Evolutionary conservation across 2,888 invertebrate genomes (phyloP), one percentile per base, ranked within the genome.

Genomic region (Prosopocoilus inquinatus): DNA sequence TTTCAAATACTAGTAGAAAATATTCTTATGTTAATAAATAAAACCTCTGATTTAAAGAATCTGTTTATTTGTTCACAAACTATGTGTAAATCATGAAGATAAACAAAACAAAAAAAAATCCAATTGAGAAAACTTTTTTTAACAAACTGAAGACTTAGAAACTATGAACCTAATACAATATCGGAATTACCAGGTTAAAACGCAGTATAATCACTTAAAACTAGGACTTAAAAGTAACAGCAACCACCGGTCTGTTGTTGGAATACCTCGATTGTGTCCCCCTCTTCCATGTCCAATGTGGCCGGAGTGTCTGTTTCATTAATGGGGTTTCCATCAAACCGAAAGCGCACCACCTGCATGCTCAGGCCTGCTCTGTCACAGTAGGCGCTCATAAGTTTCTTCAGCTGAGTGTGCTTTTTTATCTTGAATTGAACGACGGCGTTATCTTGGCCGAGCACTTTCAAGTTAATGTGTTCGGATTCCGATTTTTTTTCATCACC

Each of bases 351-450:
- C 61, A 92, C 91, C 76, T 90, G 90, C 84, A 92, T 90, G 71
- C 92, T 92, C 67, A 94, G 82, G 69, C 94, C 94, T 76, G 93
- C 92, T 84, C 95, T 83, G 79, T 95, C 94, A 80, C 96, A 96
- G 76, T 96, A 96, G 15, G 96, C 95, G 73, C 90, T 92, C 95
- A 96, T 96, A 62, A 96, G 80, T 79, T 96, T 96, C 68, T 94
- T 85, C 60, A 96, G 81, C 28, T 94, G 94, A 67, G 96, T 96
- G 79, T 94, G 94, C 82, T 93, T 94, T 80, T 96, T 96, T 66
- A 96, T 96, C 84, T 96, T 96, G 75, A 96, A 96, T 75, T 95
- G 95, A 53, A 96, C 94, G 62, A 95, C 93, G 53, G 94, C 92
- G 76, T 94, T 95, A 79, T 96, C 96, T 76, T 96, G 96, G 38